These are phyloP conservation scores for Delphinus delphis DNA, from an alignment of 2,113 vertebrate genomes.

Conservation along the genomic window DNA sequence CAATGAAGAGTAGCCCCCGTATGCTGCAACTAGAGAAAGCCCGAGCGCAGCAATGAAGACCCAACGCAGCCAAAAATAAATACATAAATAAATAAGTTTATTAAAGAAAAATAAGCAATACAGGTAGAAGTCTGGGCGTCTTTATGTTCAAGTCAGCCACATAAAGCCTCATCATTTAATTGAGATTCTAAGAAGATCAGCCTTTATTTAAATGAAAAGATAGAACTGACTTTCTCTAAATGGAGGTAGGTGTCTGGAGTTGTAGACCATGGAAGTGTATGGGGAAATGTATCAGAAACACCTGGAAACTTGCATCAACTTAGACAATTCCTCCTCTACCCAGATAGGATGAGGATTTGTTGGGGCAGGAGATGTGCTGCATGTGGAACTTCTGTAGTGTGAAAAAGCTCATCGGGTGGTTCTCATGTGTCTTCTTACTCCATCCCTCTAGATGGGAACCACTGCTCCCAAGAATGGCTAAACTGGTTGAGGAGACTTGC, in stretches of 20 bases:
- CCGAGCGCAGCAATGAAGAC: no score
- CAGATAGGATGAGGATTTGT: neutral
- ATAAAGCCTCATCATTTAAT: neutral
- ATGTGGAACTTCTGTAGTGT: neutral
- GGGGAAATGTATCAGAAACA: neutral
- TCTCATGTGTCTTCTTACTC: neutral
- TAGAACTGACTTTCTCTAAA: neutral
- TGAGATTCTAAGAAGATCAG: slow-evolving; percentile 3
- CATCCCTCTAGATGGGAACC: neutral
- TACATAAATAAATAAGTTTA: no score
- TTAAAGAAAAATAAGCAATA: neutral
- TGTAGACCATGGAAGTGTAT: neutral
- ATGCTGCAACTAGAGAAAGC: no score
- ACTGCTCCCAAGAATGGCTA: neutral
- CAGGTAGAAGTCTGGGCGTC: neutral
- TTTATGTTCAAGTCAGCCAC: slow-evolving; percentile 14
- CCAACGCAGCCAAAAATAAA: no score
- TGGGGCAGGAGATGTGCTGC: neutral
- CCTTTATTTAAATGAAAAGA: slow-evolving; percentile 1
- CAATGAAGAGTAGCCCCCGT: no score
- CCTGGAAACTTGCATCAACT: neutral
- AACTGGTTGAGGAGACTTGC: neutral
- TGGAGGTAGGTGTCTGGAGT: neutral
- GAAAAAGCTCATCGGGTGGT: neutral
- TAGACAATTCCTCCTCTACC: neutral